Evolutionary conservation across 64 coral and sea anemone species (phyloP), one percentile per base, ranked within the genome.

Genomic region (Montipora cactus): DNA sequence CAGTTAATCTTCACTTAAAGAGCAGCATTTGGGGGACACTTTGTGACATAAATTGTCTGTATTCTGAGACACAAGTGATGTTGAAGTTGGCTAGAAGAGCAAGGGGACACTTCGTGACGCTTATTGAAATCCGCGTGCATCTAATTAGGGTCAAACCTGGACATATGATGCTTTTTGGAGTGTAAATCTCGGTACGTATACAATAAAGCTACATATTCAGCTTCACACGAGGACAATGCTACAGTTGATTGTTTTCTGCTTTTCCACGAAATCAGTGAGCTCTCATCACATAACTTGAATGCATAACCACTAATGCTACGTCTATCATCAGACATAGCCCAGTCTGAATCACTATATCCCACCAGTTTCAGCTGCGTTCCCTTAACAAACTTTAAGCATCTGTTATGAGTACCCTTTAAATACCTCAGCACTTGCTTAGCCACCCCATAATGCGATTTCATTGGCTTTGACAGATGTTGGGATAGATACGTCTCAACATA

Each of bases 181-280:
- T 25, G 25, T 25, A 25, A 25, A 25, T 25, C 25, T 25, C 0
- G 25, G 25, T 25, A 25, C 25, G 25, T 25, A 25, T 25, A n/a
- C n/a, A n/a, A n/a, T n/a, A 25, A 25, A 25, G 45, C 15, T 66
- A 76, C 50, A 57, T 88, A 88, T 57, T 88, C 90, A 28, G 91
- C 81, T 71, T 92, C 91, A 84, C 91, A 87, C 58, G 81, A 77
- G 21, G 91, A 92, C n/a, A 92, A 58, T 74, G 91, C 91, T 44
- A 92, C 81, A 2, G 52, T 86, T n/a, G 25, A 25, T 25, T 25
- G 25, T 25, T 25, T 25, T 25, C 25, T 25, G 25, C 25, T 25
- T 25, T 25, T 25, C 25, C 25, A 0, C 25, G 25, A 25, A 25
- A 25, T 25, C 25, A 25, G 25, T 25, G 25, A 25, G 25, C 25